Evolutionary conservation across 2,888 invertebrate genomes (phyloP).

Genomic region (Phrixothrix hirtus): DNA sequence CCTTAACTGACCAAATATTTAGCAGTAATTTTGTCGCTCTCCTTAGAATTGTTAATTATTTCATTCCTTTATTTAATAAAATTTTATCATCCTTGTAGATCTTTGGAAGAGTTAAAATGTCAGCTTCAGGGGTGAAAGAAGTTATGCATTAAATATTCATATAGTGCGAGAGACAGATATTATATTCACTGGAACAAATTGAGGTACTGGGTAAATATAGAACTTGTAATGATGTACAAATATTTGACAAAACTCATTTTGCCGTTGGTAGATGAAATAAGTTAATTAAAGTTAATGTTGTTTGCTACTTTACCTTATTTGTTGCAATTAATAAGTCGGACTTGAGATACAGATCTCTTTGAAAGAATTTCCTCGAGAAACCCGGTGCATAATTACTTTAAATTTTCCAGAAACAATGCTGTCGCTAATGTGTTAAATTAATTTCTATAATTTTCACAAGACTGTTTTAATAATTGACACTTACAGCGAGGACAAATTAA

Average conservation of each 20-base stretch:
- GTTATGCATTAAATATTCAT: constrained; percentile 19
- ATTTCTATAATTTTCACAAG: constrained; percentile 9
- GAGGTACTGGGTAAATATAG: constrained; percentile 28
- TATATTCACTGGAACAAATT: constrained; percentile 30
- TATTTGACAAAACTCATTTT: constrained; percentile 31
- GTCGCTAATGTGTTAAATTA: constrained; percentile 7
- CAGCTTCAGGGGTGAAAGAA: constrained; percentile 11
- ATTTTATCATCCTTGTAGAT: background rate
- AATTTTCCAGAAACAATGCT: constrained; percentile 8
- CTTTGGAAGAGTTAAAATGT: constrained; percentile 12
- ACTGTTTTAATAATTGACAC: constrained; percentile 3
- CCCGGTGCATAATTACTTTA: constrained; percentile 6
- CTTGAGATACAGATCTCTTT: constrained; percentile 24
- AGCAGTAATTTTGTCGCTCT: too few species aligned
- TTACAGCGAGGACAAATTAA: constrained; percentile 4
- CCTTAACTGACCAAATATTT: too few species aligned
- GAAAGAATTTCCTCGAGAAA: background rate
- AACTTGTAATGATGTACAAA: constrained; percentile 35
- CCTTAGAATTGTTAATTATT: too few species aligned
- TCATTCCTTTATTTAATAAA: too few species aligned
- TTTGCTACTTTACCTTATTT: constrained; percentile 31
- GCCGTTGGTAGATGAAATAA: constrained; percentile 30
- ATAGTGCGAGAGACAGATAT: constrained; percentile 18
- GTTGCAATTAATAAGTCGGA: constrained; percentile 31
- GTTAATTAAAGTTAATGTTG: constrained; percentile 34